Percentiles rank a stretch among this genome's conserved stretches.
Conservation (phyloP, 2,888 invertebrate species). For the Helobdella robusta region DNA sequence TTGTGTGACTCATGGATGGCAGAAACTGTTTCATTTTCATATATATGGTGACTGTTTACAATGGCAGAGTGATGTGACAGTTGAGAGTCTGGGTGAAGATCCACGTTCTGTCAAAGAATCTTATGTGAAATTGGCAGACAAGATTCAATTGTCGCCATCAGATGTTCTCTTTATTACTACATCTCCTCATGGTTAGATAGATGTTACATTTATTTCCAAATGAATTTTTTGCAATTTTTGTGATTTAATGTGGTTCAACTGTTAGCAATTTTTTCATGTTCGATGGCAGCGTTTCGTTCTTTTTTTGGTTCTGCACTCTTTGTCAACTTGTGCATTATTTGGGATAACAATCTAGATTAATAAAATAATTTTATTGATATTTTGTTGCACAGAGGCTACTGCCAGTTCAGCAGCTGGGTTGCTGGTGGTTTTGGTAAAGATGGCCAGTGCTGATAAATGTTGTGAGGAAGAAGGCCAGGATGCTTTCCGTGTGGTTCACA, state of each 20-base stretch:
- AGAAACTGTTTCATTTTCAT: too few species aligned
- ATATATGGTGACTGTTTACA: neutral
- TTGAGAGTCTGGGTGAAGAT: constrained; percentile 11
- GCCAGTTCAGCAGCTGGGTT: constrained; percentile 17
- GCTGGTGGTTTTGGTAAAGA: constrained; percentile 1
- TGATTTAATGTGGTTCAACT: neutral
- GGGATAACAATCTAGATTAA: neutral
- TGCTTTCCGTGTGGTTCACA: neutral
- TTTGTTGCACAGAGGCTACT: constrained; percentile 10
- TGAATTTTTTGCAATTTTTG: neutral
- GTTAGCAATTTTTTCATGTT: too few species aligned
- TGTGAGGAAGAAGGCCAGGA: neutral
- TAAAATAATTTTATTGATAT: neutral
- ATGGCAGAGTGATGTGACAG: neutral
- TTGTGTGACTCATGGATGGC: too few species aligned
- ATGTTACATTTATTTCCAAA: neutral
- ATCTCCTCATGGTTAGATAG: constrained; percentile 12
- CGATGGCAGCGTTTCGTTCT: neutral
- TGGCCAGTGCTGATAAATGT: neutral
- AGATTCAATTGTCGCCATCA: constrained; percentile 5
- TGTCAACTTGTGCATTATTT: neutral
- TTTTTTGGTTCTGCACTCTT: neutral
- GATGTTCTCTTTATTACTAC: constrained; percentile 19
- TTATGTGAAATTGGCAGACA: constrained; percentile 16
- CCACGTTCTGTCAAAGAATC: constrained; percentile 18